Conservation (phyloP, 2,113 vertebrate genomes). For the Tragelaphus imberbis region DNA sequence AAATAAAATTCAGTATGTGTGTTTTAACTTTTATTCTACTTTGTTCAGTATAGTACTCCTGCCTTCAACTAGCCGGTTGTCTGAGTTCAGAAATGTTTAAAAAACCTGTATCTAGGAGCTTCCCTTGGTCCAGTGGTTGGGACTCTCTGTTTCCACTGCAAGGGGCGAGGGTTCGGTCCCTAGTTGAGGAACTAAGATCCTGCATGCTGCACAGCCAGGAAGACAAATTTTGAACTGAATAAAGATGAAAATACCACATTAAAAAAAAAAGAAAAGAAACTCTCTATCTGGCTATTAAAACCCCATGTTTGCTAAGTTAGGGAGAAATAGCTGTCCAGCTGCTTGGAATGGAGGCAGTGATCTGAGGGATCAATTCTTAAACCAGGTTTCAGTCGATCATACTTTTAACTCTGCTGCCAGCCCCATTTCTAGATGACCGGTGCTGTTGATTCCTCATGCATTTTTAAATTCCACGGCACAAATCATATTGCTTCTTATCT, state of each 20-base stretch:
- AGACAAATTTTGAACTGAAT: not conserved
- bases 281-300: not conserved
- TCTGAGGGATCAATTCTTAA: not conserved
- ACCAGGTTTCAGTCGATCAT: not conserved
- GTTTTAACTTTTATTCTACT: not conserved
- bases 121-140: not conserved
- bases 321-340: not conserved
- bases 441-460: not conserved
- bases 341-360: not conserved
- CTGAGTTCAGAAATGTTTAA: not conserved
- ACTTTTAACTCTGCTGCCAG: not conserved
- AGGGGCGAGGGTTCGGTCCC: accelerated
- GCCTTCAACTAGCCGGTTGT: not conserved
- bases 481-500: not conserved
- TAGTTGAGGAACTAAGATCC: not conserved
- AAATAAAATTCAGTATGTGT: not conserved
- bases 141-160: not conserved
- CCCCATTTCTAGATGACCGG: not conserved
- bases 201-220: not conserved
- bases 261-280: not conserved
- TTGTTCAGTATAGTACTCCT: not conserved
- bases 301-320: not conserved
- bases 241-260: not conserved
- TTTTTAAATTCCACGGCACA: not conserved
- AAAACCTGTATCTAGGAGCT: not conserved